A percentile compares a stretch with the other conserved stretches of the same genome.
Evolutionary conservation across 2,113 vertebrate genomes (phyloP).

Genomic region (Oryzias woworae): DNA sequence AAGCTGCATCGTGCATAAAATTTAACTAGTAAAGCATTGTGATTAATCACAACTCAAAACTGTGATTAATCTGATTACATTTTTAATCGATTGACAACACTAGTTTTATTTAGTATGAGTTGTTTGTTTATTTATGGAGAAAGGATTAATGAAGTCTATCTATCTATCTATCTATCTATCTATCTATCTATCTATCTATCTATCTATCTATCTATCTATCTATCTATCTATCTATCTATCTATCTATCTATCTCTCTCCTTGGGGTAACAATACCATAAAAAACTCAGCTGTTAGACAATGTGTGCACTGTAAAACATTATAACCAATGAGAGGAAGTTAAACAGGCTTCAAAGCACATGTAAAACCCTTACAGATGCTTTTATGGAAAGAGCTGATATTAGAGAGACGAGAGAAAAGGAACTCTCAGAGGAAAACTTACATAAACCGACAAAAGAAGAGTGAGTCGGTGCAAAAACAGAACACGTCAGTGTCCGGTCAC

Average conservation of each 20-base stretch:
- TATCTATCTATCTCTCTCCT: background rate
- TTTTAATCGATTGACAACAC: too few relatives aligned
- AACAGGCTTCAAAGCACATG: too few relatives aligned
- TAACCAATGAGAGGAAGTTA: background rate
- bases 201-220: conserved; percentile 3
- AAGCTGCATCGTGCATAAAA: too few relatives aligned
- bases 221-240: background rate
- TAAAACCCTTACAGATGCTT: too few relatives aligned
- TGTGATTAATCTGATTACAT: too few relatives aligned
- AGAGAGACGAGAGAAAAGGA: conserved; percentile 5
- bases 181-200: conserved; percentile 2
- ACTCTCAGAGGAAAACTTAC: conserved; percentile 44
- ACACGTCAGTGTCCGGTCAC: conserved; percentile 1
- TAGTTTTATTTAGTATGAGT: too few relatives aligned
- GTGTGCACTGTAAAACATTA: too few relatives aligned
- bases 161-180: background rate
- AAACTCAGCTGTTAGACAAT: background rate
- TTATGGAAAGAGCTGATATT: background rate
- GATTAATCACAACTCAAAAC: too few relatives aligned
- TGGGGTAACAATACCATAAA: too few relatives aligned
- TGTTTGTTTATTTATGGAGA: too few relatives aligned
- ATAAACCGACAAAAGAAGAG: conserved; percentile 17
- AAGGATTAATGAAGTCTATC: background rate
- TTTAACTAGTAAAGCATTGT: too few relatives aligned
- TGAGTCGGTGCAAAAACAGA: conserved; percentile 21